Percentiles rank a stretch among this genome's conserved stretches.
Evolutionary conservation across 2,888 invertebrate species (phyloP).

Genomic region (Apocheima hispidaria): DNA sequence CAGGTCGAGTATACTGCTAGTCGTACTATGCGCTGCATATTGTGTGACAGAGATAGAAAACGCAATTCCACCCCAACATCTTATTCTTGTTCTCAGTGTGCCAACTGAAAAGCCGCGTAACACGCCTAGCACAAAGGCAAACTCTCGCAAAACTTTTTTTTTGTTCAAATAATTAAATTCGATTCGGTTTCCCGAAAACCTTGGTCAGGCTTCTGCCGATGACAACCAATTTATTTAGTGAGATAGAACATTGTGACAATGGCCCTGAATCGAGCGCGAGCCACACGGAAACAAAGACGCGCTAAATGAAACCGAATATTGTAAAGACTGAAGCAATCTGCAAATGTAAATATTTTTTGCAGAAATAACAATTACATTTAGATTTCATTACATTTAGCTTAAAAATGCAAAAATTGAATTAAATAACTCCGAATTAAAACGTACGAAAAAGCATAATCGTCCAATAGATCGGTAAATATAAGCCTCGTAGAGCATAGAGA

Average conservation of each 20-base stretch:
- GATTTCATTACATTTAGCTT: too few relatives aligned
- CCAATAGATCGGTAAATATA: too few relatives aligned
- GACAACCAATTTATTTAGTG: slow-evolving; percentile 14
- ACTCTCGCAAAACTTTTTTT: slow-evolving; percentile 1
- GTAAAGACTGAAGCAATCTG: too few relatives aligned
- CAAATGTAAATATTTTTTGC: too few relatives aligned
- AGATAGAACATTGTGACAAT: slow-evolving; percentile 7
- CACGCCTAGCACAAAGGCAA: background rate
- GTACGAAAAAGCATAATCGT: too few relatives aligned
- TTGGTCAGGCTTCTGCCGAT: slow-evolving; percentile 11
- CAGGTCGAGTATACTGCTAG: too few relatives aligned
- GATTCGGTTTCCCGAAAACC: slow-evolving; percentile 3
- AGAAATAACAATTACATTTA: too few relatives aligned
- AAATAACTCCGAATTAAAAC: too few relatives aligned
- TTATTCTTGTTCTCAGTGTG: background rate
- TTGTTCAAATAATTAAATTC: slow-evolving; percentile 20
- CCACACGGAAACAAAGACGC: background rate
- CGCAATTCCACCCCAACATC: background rate
- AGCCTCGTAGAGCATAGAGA: too few relatives aligned
- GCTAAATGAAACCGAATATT: background rate
- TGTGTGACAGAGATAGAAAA: too few relatives aligned
- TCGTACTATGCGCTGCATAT: too few relatives aligned
- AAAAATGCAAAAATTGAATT: too few relatives aligned
- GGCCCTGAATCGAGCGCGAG: background rate
- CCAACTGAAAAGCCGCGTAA: background rate